Conservation (phyloP, 2,888 invertebrate species). For the Diaprepes abbreviatus region DNA sequence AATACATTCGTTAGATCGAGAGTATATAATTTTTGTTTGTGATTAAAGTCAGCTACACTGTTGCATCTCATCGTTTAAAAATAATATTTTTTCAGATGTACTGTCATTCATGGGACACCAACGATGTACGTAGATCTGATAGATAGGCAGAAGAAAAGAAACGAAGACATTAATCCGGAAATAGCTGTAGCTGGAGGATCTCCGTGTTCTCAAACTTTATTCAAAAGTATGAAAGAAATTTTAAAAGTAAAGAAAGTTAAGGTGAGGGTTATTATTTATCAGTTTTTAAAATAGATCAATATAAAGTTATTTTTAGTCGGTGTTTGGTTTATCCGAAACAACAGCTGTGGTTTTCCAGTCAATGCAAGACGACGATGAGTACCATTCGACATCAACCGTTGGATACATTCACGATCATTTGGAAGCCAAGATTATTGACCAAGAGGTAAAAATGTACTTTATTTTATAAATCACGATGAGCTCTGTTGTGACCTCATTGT, state of each 20-base stretch:
- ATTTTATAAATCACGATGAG: too few relatives aligned
- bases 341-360: slow-evolving; percentile 72
- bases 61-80: too few relatives aligned
- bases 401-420: slow-evolving; percentile 72
- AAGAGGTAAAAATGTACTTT: slow-evolving; percentile 10
- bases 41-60: too few relatives aligned
- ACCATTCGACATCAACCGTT: slow-evolving; percentile 69
- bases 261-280: too few relatives aligned
- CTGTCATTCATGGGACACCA: slow-evolving; percentile 82
- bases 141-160: slow-evolving; percentile 67
- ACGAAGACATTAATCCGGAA: slow-evolving; percentile 68
- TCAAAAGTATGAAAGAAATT: slow-evolving; percentile 68
- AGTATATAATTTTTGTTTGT: too few relatives aligned
- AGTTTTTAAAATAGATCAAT: too few relatives aligned
- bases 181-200: slow-evolving; percentile 81
- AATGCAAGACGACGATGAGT: slow-evolving; percentile 66
- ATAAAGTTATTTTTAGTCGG: slow-evolving; percentile 70
- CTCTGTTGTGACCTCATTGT: too few relatives aligned
- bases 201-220: slow-evolving; percentile 75
- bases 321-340: slow-evolving; percentile 75
- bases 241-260: slow-evolving; percentile 69
- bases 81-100: too few relatives aligned
- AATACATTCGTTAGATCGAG: too few relatives aligned
- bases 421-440: slow-evolving; percentile 77
- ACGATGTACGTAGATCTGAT: slow-evolving; percentile 89